Conservation (phyloP, 2,888 invertebrate genomes). For the Drosophila austrosaltans region DNA sequence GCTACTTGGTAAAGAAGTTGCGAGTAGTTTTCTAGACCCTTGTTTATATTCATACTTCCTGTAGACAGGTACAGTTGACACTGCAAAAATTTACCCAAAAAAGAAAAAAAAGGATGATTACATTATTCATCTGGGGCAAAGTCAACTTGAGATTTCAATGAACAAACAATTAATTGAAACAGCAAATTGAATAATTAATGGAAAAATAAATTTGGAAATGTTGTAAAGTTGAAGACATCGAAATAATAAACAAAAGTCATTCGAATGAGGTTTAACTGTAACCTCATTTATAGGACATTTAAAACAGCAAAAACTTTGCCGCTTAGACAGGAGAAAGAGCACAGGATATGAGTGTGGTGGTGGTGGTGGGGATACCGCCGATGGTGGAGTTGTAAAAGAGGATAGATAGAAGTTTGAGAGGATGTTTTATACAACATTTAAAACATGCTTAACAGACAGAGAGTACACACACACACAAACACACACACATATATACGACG, state of each 20-base stretch:
- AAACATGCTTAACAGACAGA: constrained; percentile 36
- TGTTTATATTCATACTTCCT: constrained; percentile 5
- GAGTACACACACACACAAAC: constrained; percentile 15
- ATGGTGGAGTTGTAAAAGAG: too few relatives aligned
- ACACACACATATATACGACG: not conserved
- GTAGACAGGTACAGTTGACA: constrained; percentile 7
- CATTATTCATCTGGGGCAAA: too few relatives aligned
- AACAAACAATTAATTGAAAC: too few relatives aligned
- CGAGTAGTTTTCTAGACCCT: constrained; percentile 16
- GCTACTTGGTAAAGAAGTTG: constrained; percentile 8
- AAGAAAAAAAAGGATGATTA: too few relatives aligned
- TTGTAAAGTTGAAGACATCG: not conserved
- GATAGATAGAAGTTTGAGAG: not conserved
- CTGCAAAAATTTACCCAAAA: not conserved
- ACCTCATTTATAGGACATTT: constrained; percentile 21
- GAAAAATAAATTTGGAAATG: too few relatives aligned
- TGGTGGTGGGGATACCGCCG: not conserved
- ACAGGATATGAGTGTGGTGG: constrained; percentile 17
- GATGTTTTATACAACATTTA: constrained; percentile 51
- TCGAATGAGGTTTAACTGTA: constrained; percentile 5
- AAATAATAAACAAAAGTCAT: not conserved
- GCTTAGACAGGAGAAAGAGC: constrained; percentile 32
- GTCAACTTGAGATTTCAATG: too few relatives aligned
- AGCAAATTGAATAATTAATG: too few relatives aligned
- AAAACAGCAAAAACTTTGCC: constrained; percentile 45